Conservation (phyloP, 1,140 invertebrate genomes). For the Tribolium castaneum region DNA sequence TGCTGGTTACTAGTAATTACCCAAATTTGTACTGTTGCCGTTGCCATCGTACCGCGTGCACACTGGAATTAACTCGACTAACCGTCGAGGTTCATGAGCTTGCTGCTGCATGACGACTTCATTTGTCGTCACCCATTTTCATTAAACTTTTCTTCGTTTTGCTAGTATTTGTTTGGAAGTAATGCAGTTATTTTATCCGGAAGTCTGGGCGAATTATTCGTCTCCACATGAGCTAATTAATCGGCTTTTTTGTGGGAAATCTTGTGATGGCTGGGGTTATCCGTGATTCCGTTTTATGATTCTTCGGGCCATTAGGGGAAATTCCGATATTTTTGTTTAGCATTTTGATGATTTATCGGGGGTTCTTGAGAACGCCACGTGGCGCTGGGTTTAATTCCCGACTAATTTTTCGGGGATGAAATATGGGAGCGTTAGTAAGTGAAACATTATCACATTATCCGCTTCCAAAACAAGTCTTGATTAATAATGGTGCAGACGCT, state of each 20-base stretch:
- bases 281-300: conserved; percentile 26
- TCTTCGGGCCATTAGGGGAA: conserved; percentile 11
- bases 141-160: conserved; percentile 19
- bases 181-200: conserved; percentile 25
- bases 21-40: conserved; percentile 34
- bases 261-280: conserved; percentile 6
- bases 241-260: not conserved
- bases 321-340: not conserved
- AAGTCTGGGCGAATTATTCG: conserved; percentile 12
- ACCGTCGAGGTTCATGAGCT: conserved; percentile 30
- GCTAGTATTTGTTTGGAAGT: conserved; percentile 9
- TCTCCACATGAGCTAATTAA: not conserved
- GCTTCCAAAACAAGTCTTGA: conserved; percentile 44
- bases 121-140: conserved; percentile 16
- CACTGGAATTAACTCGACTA: conserved; percentile 29
- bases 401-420: conserved; percentile 34
- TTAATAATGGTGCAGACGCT: conserved; percentile 46
- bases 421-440: conserved; percentile 39
- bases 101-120: conserved; percentile 18
- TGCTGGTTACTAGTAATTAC: conserved; percentile 39
- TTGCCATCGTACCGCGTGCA: conserved; percentile 33
- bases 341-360: conserved; percentile 4
- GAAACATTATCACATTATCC: conserved; percentile 42
- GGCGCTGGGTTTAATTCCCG: conserved; percentile 15
- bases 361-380: not conserved